These are phyloP conservation scores for Chironomus striatipennis DNA, from an alignment of 1,140 invertebrate species.

Conservation along the genomic window DNA sequence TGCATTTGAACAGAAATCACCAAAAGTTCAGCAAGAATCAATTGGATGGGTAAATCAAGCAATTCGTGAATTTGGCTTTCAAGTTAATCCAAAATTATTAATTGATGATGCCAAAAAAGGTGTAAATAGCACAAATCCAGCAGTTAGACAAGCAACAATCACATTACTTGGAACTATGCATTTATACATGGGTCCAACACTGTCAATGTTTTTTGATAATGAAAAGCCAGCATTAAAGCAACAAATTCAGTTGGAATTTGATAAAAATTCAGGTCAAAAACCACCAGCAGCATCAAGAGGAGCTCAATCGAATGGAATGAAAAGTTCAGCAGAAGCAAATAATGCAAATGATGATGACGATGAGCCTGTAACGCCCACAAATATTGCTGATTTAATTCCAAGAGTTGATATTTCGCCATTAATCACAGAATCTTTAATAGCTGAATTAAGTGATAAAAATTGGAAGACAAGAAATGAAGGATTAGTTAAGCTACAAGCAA, in stretches of 20 bases:
- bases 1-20: constrained; percentile 82
- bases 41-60: constrained; percentile 69
- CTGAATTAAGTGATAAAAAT: constrained; percentile 83
- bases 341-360: constrained; percentile 39
- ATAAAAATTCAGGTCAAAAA: constrained; percentile 63
- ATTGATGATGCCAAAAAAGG: constrained; percentile 77
- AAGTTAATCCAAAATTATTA: constrained; percentile 61
- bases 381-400: constrained; percentile 59
- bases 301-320: constrained; percentile 30
- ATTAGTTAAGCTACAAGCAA: constrained; percentile 35
- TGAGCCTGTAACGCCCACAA: constrained; percentile 41
- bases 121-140: constrained; percentile 72
- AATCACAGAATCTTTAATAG: constrained; percentile 71
- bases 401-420: constrained; percentile 76
- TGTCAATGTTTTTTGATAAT: constrained; percentile 73
- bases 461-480: constrained; percentile 69
- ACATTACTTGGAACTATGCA: constrained; percentile 59
- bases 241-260: constrained; percentile 79
- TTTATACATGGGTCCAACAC: constrained; percentile 66
- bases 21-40: constrained; percentile 81
- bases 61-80: constrained; percentile 76
- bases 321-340: constrained; percentile 19
- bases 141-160: constrained; percentile 66
- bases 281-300: constrained; percentile 64
- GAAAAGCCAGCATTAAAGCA: constrained; percentile 79